These are phyloP conservation scores for Lutraria rhynchaena DNA, from an alignment of 1,140 invertebrate genomes.

Conservation along the genomic window DNA sequence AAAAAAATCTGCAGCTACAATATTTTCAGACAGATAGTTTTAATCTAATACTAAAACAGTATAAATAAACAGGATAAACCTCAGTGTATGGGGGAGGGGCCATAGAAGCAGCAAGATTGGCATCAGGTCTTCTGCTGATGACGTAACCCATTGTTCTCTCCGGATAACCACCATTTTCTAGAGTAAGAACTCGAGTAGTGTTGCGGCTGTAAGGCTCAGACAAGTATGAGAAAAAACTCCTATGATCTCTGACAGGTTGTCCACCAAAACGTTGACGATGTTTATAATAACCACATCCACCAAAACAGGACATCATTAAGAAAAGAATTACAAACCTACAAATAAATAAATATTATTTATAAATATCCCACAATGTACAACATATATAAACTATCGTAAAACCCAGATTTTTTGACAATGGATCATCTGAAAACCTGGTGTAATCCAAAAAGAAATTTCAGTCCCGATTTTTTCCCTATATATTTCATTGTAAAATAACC, in stretches of 20 bases:
- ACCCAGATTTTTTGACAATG: too few species aligned
- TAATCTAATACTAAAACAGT: too few species aligned
- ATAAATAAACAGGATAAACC: too few species aligned
- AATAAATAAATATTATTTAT: background rate
- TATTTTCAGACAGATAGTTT: too few species aligned
- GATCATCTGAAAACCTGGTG: too few species aligned
- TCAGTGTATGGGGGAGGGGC: constrained; percentile 66
- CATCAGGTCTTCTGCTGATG: constrained; percentile 3
- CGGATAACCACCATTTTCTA: constrained; percentile 21
- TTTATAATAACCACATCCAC: constrained; percentile 78
- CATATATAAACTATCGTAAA: too few species aligned
- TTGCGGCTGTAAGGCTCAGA: constrained; percentile 11
- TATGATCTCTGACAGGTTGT: constrained; percentile 4
- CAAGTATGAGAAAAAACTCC: constrained; percentile 28
- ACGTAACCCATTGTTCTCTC: constrained; percentile 10
- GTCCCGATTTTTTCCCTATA: too few species aligned
- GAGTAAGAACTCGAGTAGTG: background rate
- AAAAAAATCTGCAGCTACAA: too few species aligned
- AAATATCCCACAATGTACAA: background rate
- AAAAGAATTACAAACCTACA: constrained; percentile 77
- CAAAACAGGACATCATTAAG: constrained; percentile 77
- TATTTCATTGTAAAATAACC: too few species aligned
- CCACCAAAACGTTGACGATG: constrained; percentile 66
- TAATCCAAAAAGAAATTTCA: too few species aligned
- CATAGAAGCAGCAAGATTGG: constrained; percentile 26